Conservation (phyloP, 2,113 vertebrate species). For the Cyanoramphus novaezelandiae region DNA sequence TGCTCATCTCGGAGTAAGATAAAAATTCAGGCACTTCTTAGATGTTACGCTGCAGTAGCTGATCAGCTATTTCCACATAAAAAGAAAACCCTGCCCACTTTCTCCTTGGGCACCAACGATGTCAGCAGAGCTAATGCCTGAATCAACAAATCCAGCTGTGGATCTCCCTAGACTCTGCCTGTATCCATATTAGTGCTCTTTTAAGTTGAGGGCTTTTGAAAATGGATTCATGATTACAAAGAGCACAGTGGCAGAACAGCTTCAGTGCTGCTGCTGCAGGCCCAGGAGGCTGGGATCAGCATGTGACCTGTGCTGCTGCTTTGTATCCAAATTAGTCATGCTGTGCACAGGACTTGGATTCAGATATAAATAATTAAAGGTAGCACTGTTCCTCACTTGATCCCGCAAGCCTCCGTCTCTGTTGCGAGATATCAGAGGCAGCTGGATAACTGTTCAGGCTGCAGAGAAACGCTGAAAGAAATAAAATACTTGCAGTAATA, state of each 20-base stretch:
- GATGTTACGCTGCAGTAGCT: background rate
- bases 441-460: background rate
- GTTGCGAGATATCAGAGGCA: background rate
- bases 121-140: slow-evolving; percentile 17
- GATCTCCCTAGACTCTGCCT: background rate
- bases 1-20: background rate
- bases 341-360: background rate
- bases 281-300: background rate
- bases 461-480: background rate
- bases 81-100: background rate
- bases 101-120: background rate
- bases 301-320: background rate
- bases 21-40: background rate
- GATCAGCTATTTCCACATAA: background rate
- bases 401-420: background rate
- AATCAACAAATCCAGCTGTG: slow-evolving; percentile 40
- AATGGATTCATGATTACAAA: background rate
- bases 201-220: slow-evolving; percentile 5
- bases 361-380: slow-evolving; percentile 15
- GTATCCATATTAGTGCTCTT: background rate
- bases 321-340: slow-evolving; percentile 20
- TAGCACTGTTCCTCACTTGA: background rate
- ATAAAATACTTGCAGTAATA: background rate
- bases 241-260: slow-evolving; percentile 3
- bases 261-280: background rate